Percentiles rank a stretch among this genome's conserved stretches.
Evolutionary conservation across 2,113 vertebrate species (phyloP).

Genomic region (Nesogale talazaci): DNA sequence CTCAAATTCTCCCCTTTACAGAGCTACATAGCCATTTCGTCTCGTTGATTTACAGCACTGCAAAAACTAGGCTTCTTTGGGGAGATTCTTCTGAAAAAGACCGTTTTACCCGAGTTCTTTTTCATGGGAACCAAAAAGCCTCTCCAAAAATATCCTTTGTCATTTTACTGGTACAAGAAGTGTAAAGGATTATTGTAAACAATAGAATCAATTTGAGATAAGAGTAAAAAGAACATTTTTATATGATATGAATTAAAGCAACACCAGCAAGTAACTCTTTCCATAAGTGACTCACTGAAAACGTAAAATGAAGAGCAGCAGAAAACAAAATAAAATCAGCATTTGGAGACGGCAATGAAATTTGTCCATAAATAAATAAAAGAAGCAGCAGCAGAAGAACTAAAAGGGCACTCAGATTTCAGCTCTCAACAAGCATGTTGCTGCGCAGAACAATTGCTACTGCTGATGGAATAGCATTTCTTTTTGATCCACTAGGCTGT

Average conservation of each 20-base stretch:
- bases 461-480: not conserved
- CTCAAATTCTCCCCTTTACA: not conserved
- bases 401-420: constrained; percentile 14
- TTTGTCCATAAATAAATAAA: not conserved
- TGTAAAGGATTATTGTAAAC: constrained; percentile 69
- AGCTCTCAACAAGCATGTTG: constrained; percentile 43
- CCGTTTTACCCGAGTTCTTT: constrained; percentile 41
- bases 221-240: constrained; percentile 73
- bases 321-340: constrained; percentile 60
- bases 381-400: not conserved
- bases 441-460: constrained; percentile 7
- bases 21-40: constrained; percentile 38
- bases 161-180: constrained; percentile 64
- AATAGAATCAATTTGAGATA: constrained; percentile 71
- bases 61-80: constrained; percentile 37
- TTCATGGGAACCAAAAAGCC: constrained; percentile 47
- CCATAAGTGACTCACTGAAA: constrained; percentile 51
- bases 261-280: constrained; percentile 63
- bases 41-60: constrained; percentile 44
- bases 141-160: constrained; percentile 70
- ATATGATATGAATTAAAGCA: constrained; percentile 76
- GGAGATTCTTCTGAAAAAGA: constrained; percentile 59
- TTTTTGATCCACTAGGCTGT: constrained; percentile 1
- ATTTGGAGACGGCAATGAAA: constrained; percentile 57
- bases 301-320: constrained; percentile 57